These are phyloP conservation scores for Rhombomys opimus DNA, from an alignment of 2,113 vertebrate species.

Conservation along the genomic window DNA sequence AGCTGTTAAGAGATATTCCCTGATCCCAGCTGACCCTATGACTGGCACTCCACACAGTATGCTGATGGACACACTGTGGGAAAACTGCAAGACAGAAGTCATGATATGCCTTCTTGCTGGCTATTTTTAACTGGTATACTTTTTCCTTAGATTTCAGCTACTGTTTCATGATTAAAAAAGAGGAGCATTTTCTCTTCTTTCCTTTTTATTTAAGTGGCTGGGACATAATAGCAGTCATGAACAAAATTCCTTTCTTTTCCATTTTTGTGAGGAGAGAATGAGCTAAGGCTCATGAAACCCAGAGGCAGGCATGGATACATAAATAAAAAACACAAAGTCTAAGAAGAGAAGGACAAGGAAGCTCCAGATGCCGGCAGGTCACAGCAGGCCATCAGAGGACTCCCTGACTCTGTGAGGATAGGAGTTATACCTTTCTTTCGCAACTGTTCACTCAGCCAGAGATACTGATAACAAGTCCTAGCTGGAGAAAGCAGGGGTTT, in stretches of 20 bases:
- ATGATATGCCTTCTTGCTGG: neutral
- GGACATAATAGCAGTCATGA: neutral
- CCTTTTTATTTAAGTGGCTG: neutral
- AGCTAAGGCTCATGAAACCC: neutral
- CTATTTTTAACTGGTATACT: neutral
- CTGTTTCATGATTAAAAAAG: neutral
- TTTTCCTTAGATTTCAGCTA: neutral
- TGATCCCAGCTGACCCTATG: constrained; percentile 22
- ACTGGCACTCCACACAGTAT: constrained; percentile 14
- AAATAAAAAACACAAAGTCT: constrained; percentile 58
- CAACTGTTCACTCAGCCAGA: neutral
- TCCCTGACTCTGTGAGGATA: neutral
- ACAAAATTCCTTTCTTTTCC: neutral
- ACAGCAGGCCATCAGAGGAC: neutral
- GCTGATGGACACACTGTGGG: constrained; percentile 15
- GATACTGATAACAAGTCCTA: neutral
- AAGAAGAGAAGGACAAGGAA: rapidly evolving
- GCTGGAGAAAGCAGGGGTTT: neutral
- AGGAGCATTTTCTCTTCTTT: neutral
- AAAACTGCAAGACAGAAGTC: constrained; percentile 61
- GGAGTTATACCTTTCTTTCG: neutral
- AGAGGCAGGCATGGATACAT: neutral
- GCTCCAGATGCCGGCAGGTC: rapidly evolving
- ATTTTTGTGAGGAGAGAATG: neutral
- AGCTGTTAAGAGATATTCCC: constrained; percentile 52